Conservation (phyloP, 2,113 vertebrate species). For the Cochlearius cochlearius region DNA sequence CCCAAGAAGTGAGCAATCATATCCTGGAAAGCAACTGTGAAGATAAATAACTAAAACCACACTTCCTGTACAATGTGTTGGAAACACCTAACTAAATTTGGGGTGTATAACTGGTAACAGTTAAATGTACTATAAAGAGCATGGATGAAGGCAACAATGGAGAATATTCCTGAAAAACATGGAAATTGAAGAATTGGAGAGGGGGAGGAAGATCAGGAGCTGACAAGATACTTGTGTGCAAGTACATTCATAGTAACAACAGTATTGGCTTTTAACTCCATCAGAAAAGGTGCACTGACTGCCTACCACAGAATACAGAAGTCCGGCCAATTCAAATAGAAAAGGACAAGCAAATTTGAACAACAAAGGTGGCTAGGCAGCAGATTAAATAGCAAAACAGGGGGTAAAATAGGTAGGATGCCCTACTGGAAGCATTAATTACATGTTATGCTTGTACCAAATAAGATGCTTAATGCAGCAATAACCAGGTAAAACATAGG, state of each 20-base stretch:
- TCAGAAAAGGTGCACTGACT: background rate
- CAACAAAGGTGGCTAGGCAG: background rate
- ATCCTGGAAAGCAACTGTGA: background rate
- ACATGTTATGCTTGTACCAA: background rate
- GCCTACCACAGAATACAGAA: background rate
- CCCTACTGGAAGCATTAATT: background rate
- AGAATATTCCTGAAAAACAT: background rate
- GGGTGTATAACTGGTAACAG: background rate
- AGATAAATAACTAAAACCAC: background rate
- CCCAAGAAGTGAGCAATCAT: background rate
- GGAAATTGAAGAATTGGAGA: background rate
- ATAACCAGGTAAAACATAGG: background rate
- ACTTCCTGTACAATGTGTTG: background rate
- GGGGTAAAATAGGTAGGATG: background rate
- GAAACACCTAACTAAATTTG: background rate
- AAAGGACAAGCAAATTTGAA: background rate
- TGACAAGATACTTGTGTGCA: background rate
- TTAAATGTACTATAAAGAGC: background rate
- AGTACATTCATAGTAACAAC: background rate
- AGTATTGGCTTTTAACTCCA: background rate
- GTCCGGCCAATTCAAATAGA: background rate
- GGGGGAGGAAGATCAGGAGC: background rate
- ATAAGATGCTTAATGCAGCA: background rate
- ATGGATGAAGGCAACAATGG: background rate
- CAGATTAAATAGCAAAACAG: background rate